Conservation (phyloP, 2,113 vertebrate genomes). For the Rhineura floridana region DNA sequence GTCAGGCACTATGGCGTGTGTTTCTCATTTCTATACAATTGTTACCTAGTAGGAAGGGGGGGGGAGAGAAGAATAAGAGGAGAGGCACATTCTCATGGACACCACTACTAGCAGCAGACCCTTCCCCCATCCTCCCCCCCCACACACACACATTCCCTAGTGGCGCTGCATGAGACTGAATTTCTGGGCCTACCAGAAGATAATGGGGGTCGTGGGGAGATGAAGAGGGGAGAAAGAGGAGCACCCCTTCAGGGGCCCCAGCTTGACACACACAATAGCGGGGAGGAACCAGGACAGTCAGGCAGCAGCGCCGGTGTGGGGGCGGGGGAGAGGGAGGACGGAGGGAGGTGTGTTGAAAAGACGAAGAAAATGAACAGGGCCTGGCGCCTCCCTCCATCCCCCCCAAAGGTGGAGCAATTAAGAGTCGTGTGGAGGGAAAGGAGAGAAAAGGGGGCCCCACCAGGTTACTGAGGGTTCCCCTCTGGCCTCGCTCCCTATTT, state of each 20-base stretch:
- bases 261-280: conserved; percentile 26
- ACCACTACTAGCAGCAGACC: not conserved
- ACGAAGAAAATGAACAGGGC: not conserved
- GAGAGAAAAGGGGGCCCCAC: not conserved
- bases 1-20: not conserved
- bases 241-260: conserved; percentile 21
- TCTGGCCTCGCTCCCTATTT: not conserved
- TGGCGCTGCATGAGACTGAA: not conserved
- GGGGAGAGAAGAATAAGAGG: not conserved
- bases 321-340: not conserved
- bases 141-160: not conserved
- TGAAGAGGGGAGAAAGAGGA: no score
- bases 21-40: not conserved
- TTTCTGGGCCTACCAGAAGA: no score
- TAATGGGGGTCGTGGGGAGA: no score
- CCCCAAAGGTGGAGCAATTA: conserved; percentile 25
- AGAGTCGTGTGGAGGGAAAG: not conserved
- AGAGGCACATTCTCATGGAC: not conserved
- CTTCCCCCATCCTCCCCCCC: not conserved
- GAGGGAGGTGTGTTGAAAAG: not conserved
- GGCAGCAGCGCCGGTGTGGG: no score
- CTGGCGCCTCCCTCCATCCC: not conserved
- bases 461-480: not conserved
- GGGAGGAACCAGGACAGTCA: not conserved
- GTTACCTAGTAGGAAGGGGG: no score